Base-by-base conservation (phyloP, 1,140 invertebrate genomes). In the Harlomillsia oculata region DNA sequence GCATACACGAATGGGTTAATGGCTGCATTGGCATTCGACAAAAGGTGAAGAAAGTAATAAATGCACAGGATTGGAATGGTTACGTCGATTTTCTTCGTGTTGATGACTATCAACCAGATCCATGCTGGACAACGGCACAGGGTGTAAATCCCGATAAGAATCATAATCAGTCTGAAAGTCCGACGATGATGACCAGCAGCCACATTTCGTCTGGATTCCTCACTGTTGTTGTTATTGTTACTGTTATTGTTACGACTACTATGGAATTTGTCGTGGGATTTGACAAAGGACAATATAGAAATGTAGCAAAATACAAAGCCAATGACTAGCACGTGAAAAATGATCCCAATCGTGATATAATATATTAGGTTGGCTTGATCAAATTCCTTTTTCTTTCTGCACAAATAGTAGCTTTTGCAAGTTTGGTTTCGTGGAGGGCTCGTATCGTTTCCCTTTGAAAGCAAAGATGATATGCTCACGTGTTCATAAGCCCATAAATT, bases 1-100 rank as follows among this genome's bases (percentile, higher is more conserved):
- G 58, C 53, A 23, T 64, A 64, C 13, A 64, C 14, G 23, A 64
- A 60, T n/a, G 62, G 62, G 34, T 53, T 53, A 2, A 60, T n/a
- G 0, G 51, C 62, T 21, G 18, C 40, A n/a, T 60, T 60, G 21
- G 54, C 34, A 36, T 40, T 54, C 2, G 57, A 56, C 6, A 64
- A 40, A 5, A 64, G 21, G 20, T 57, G 44, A 25, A 60, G 30
- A 16, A 25, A 57, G 23, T 53, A 48, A 1, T 26, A 13, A 5
- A 45, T 20, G 16, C 18, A 34, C 9, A n/a, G 8, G 8, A 34
- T 50, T 8, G 30, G 14, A 16, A 39, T 13, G 0, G 43, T 49
- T 8, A 5, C 23, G 0, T 20, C 29, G 3, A 45, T 8, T 30
- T 30, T 30, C 20, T 23, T 50, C 5, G 51, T 13, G 16, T 44